Conservation (phyloP, 2,797 vertebrate genomes). For the Chelon auratus region DNA sequence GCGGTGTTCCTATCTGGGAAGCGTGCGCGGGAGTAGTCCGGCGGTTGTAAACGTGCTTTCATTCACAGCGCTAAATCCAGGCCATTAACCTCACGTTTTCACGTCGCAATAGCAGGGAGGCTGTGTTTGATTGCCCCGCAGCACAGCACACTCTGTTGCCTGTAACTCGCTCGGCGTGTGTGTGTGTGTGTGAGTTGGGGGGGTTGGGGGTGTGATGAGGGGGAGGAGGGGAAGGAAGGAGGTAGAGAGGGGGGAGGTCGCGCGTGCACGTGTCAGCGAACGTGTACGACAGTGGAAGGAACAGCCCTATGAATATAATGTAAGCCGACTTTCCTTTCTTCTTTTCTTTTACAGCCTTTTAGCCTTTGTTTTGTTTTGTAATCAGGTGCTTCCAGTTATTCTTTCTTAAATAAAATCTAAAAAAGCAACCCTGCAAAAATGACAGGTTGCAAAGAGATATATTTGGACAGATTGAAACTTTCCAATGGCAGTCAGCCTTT, state of each 20-base stretch:
- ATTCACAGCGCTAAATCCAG: conserved; percentile 67
- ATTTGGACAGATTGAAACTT: no score
- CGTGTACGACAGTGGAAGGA: conserved; percentile 45
- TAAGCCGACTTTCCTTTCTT: not conserved
- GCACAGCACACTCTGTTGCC: conserved; percentile 57
- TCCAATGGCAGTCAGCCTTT: not conserved
- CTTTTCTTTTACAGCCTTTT: not conserved
- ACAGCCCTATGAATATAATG: conserved; percentile 23
- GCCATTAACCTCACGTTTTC: conserved; percentile 70
- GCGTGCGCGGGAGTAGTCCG: conserved; percentile 52
- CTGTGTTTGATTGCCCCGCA: conserved; percentile 61
- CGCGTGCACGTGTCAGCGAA: conserved; percentile 58
- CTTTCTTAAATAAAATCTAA: no score
- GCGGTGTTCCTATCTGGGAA: conserved; percentile 42
- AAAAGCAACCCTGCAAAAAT: no score
- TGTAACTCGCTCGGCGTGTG: conserved; percentile 45
- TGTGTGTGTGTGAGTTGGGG: conserved; percentile 9
- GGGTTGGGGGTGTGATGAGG: conserved; percentile 7
- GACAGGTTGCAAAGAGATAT: no score
- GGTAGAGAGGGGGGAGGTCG: not conserved
- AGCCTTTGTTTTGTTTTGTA: not conserved
- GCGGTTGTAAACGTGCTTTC: conserved; percentile 70
- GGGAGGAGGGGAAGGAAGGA: not conserved
- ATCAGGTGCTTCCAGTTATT: no score
- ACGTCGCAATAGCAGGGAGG: conserved; percentile 59